Evolutionary conservation across 1,140 invertebrate species (phyloP).

Genomic region (Colletes gigas): DNA sequence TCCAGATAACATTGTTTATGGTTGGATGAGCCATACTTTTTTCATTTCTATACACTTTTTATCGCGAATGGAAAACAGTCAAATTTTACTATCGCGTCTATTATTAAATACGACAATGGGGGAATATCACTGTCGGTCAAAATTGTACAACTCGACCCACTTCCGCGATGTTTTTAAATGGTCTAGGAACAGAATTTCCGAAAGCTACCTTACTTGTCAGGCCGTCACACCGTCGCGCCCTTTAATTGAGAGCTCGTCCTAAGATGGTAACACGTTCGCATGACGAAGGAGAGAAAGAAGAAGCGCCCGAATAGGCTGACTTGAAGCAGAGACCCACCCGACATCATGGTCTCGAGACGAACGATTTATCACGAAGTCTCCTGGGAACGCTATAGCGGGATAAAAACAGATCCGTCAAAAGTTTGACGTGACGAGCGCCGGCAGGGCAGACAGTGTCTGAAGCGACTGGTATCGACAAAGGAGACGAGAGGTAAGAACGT

Average conservation of each 20-base stretch:
- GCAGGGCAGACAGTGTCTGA: slow-evolving; percentile 3
- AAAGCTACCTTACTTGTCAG: no score
- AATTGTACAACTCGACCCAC: no score
- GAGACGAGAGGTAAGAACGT: background rate
- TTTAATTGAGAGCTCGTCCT: background rate
- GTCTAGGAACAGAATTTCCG: no score
- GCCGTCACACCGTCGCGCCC: no score
- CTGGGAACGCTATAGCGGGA: slow-evolving; percentile 48
- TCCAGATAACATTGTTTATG: no score
- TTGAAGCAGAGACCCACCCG: background rate
- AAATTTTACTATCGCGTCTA: no score
- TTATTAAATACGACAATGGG: no score
- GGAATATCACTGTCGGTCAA: no score
- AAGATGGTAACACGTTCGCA: background rate
- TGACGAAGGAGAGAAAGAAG: background rate
- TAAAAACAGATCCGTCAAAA: slow-evolving; percentile 65
- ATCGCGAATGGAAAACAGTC: no score
- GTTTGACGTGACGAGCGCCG: slow-evolving; percentile 57
- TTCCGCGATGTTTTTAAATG: no score
- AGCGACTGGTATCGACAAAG: slow-evolving; percentile 5
- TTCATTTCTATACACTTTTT: no score
- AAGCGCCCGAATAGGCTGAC: background rate
- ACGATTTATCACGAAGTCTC: slow-evolving; percentile 41
- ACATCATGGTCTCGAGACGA: slow-evolving; percentile 16
- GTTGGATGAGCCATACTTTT: no score